Evolutionary conservation across 1,140 invertebrate genomes (phyloP), one percentile per base, ranked within the genome.

Genomic region (Venustaconcha ellipsiformis): DNA sequence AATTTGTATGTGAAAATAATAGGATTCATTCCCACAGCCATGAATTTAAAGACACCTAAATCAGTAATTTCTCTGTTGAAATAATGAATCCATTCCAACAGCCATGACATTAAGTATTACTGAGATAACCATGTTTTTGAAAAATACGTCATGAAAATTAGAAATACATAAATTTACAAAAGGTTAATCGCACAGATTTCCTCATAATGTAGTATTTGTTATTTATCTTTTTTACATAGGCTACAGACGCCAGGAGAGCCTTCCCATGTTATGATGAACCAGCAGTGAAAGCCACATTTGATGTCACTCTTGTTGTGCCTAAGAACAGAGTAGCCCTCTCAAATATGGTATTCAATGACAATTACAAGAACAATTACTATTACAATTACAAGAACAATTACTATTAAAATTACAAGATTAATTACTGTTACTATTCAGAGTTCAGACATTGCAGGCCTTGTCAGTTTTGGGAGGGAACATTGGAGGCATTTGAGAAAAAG

Each of bases 191-290:
- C 18, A 23, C 48, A 30, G 65, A 26, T 67, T 67, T 67, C 37
- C 48, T 26, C n/a, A 14, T 26, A 23, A 26, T 17, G 57, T 18
- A 55, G 37, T 8, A 8, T 55, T 67, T 30, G 1, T 20, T 55
- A 26, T 18, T 15, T 23, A 48, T 79, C 37, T 62, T 79, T 70
- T 70, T 57, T 59, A 70, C 80, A 48, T 94, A 97, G 91, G 92
- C 97, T 0, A 97, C 96, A 37, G 96, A 98, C 93, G 97, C 97
- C 20, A 92, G 97, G 70, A 91, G 95, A 80, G 97, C 96, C 86
- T 99, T 99, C 86, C 97, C 97, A 14, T 99, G 97, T 89, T 99
- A 96, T 96, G 97, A 99, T 91, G 97, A 99, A 88, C 97, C 97
- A 58, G 95, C 96, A 15, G 92, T 96, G 14, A 99, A 99, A 90